A percentile compares a stretch with the other conserved stretches of the same genome.
Conservation (phyloP, 2,113 vertebrate genomes). For the Heterotis niloticus region DNA sequence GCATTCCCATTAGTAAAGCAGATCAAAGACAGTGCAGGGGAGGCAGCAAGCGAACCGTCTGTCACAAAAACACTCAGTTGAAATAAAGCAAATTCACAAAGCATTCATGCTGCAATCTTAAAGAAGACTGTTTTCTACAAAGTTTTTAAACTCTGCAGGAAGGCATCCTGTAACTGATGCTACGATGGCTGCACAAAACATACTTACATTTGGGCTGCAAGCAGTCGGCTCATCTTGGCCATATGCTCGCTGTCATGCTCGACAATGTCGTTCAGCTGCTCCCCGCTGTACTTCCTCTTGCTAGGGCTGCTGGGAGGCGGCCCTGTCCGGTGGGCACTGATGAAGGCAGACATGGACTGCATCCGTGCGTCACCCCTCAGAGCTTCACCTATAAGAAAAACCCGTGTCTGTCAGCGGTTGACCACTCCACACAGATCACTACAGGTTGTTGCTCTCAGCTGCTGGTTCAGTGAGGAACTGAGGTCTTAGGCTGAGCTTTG, state of each 20-base stretch:
- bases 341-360: conserved; percentile 73
- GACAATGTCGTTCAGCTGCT: conserved; percentile 78
- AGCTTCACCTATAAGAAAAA: conserved; percentile 59
- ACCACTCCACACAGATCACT: conserved; percentile 1
- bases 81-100: no score
- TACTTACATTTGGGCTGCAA: conserved; percentile 84
- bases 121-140: no score
- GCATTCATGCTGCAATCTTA: no score
- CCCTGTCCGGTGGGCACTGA: conserved; percentile 77
- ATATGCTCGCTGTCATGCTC: conserved; percentile 84
- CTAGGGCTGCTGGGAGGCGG: conserved; percentile 82
- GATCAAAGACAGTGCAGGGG: no score
- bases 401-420: neutral
- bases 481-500: no score
- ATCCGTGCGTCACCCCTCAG: conserved; percentile 81
- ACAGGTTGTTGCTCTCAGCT: no score
- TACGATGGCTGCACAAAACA: neutral
- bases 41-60: no score
- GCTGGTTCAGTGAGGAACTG: no score
- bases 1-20: no score
- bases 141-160: no score
- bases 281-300: conserved; percentile 86
- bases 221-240: conserved; percentile 89
- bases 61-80: no score
- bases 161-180: neutral